A percentile compares a stretch with the other conserved stretches of the same genome.
Evolutionary conservation across 2,888 invertebrate species (phyloP).

Genomic region (Torymus tubicola): DNA sequence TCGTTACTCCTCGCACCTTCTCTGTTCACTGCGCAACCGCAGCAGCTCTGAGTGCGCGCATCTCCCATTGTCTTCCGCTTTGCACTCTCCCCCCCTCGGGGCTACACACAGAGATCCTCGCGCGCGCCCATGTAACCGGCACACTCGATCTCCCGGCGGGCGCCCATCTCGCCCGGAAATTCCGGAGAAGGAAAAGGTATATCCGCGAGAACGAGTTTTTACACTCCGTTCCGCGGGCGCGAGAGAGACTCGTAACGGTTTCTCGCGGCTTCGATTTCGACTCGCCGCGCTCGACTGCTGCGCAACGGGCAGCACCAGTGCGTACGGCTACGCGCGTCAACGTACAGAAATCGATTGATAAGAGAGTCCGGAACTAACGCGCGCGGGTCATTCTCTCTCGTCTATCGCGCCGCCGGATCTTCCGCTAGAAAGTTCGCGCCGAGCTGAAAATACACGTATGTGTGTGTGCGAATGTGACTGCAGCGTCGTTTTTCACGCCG

Average conservation of each 20-base stretch:
- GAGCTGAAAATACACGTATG: constrained; percentile 14
- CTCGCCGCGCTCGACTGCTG: background rate
- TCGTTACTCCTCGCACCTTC: constrained; percentile 9
- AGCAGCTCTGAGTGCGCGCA: background rate
- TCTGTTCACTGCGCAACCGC: background rate
- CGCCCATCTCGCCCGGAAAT: background rate
- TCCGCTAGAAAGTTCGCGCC: constrained; percentile 24
- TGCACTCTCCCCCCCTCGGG: too few relatives aligned
- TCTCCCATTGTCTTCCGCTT: background rate
- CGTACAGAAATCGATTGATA: constrained; percentile 47
- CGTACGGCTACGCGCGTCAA: background rate
- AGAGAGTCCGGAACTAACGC: background rate
- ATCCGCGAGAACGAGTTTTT: background rate
- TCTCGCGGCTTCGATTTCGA: constrained; percentile 37
- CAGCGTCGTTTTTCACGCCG: constrained; percentile 3
- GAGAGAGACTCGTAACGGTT: constrained; percentile 42
- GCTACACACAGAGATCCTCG: background rate
- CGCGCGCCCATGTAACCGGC: background rate
- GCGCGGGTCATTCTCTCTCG: background rate
- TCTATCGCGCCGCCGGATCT: background rate
- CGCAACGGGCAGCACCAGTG: background rate
- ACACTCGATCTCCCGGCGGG: background rate
- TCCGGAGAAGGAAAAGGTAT: background rate
- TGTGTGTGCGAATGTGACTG: background rate
- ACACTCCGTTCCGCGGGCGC: background rate